Conservation (phyloP, 2,113 vertebrate genomes). For the Myxocyprinus asiaticus region DNA sequence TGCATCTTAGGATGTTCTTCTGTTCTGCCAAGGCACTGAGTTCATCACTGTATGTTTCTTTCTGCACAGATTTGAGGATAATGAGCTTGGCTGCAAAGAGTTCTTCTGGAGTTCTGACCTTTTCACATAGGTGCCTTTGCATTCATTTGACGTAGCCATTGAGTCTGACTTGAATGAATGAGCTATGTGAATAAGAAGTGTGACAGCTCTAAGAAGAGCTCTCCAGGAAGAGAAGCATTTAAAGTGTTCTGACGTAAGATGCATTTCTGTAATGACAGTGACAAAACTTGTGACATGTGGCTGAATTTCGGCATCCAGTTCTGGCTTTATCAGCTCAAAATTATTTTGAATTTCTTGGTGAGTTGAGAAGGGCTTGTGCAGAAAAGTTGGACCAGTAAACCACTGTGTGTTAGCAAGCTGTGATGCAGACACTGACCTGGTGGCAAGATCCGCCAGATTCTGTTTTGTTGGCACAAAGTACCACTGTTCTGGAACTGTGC, state of each 20-base stretch:
- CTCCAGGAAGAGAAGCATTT: neutral
- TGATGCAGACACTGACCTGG: slow-evolving; percentile 30
- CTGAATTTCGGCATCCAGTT: neutral
- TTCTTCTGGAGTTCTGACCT: slow-evolving; percentile 17
- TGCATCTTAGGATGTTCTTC: neutral
- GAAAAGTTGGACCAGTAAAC: slow-evolving; percentile 11
- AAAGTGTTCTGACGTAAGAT: neutral
- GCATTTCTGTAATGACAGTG: neutral
- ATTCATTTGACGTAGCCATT: neutral
- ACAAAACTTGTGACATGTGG: neutral
- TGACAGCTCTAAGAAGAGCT: neutral
- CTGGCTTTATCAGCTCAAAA: neutral
- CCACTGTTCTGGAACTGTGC: slow-evolving; percentile 33
- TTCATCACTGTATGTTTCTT: slow-evolving; percentile 20
- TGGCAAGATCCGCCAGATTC: slow-evolving; percentile 45
- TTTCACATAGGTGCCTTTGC: slow-evolving; percentile 28
- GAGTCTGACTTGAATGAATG: neutral
- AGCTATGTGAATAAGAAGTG: slow-evolving; percentile 21
- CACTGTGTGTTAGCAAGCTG: slow-evolving; percentile 13
- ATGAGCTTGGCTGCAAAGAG: neutral
- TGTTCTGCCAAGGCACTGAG: neutral
- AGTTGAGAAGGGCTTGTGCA: neutral
- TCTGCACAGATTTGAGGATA: slow-evolving; percentile 36
- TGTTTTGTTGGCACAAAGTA: slow-evolving; percentile 38
- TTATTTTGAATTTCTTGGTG: too few relatives aligned